Evolutionary conservation across 53 echinoderm and acorn worm genomes (phyloP).

Genomic region (Crossaster papposus): DNA sequence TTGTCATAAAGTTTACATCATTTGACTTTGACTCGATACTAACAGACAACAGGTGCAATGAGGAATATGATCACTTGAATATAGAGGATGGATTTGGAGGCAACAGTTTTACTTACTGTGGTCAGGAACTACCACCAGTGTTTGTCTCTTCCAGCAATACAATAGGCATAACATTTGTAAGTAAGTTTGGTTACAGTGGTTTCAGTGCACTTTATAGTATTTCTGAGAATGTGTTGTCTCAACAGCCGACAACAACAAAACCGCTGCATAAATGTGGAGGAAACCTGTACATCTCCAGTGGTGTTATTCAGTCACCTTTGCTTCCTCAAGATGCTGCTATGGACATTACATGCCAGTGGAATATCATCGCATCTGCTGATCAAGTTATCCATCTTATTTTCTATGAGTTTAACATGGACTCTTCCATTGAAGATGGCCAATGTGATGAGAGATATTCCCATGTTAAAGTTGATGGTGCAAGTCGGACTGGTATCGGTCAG

Average conservation of each 20-base stretch:
- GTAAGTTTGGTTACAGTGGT: conserved; percentile 32
- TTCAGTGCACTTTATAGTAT: conserved; percentile 44
- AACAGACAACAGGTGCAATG: conserved; percentile 16
- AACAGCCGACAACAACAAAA: neutral
- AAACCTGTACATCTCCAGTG: neutral
- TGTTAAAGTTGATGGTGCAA: too few relatives aligned
- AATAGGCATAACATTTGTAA: conserved; percentile 16
- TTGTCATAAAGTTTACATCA: conserved; percentile 32
- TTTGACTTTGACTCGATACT: conserved; percentile 41
- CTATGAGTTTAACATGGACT: too few relatives aligned
- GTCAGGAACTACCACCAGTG: conserved; percentile 5
- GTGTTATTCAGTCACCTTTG: conserved; percentile 38
- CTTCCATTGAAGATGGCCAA: too few relatives aligned
- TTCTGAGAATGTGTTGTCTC: neutral
- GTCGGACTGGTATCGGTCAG: too few relatives aligned
- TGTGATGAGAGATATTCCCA: too few relatives aligned
- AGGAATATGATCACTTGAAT: conserved; percentile 34
- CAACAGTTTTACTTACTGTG: conserved; percentile 29
- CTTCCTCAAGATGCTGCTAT: conserved; percentile 1
- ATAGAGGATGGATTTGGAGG: conserved; percentile 10
- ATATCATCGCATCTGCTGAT: neutral
- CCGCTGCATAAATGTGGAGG: conserved; percentile 4
- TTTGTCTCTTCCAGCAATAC: conserved; percentile 38
- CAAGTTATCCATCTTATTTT: neutral
- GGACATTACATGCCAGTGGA: conserved; percentile 19